A percentile compares a stretch with the other conserved stretches of the same genome.
Evolutionary conservation across 23 tunicate genomes (phyloP).

Genomic region (Styela clava): DNA sequence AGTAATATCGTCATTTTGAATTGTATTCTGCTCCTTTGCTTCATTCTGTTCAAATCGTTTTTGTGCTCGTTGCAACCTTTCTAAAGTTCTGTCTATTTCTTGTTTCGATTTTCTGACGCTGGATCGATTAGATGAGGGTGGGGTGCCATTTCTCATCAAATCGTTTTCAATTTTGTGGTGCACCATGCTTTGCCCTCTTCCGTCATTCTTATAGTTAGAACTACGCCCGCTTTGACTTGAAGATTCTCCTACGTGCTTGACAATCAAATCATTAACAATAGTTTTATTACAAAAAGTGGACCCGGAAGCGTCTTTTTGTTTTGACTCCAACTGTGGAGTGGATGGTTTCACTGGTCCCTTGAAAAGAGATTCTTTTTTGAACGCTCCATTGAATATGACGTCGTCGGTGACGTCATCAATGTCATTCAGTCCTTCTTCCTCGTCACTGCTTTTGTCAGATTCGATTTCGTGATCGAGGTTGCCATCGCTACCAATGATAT

Average conservation of each 20-base stretch:
- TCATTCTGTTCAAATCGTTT: neutral
- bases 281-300: neutral
- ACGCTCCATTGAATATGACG: neutral
- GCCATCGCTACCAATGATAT: conserved; percentile 9
- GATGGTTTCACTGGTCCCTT: neutral
- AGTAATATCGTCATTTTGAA: neutral
- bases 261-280: neutral
- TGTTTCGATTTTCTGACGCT: neutral
- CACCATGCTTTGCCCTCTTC: neutral
- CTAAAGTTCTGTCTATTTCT: neutral
- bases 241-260: neutral
- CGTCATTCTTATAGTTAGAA: neutral
- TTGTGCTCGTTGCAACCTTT: neutral
- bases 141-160: neutral
- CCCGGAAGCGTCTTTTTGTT: neutral
- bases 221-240: neutral
- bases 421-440: conserved; percentile 13
- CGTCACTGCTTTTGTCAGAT: conserved; percentile 5
- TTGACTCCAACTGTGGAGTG: neutral
- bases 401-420: conserved; percentile 5
- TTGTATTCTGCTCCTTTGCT: neutral
- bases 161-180: neutral
- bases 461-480: conserved; percentile 8
- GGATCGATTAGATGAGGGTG: neutral
- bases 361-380: neutral